A percentile compares a stretch with the other conserved stretches of the same genome.
phyloP scores from a whole-genome alignment of 2,888 invertebrate species.

The Gari tellinella region DNA sequence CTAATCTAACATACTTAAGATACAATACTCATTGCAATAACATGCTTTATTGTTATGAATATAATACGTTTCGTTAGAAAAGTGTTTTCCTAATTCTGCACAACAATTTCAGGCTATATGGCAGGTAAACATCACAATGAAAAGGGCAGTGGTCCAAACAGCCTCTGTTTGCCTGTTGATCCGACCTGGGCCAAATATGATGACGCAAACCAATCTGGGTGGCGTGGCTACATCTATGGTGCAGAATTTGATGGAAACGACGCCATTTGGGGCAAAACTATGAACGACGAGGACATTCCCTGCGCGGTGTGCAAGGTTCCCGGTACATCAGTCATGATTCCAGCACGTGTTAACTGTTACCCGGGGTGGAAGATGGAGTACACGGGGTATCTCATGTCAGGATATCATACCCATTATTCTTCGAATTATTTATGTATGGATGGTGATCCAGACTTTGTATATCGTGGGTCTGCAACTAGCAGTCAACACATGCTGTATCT shows the following conservation, averaged over 20 bases:
- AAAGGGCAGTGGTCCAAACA: conserved; percentile 7
- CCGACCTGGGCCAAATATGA: conserved; percentile 9
- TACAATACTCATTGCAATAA: no score
- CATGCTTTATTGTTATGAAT: no score
- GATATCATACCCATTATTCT: background rate
- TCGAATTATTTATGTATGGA: background rate
- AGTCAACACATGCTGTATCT: background rate
- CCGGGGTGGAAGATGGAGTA: no score
- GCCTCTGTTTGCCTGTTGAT: conserved; percentile 5
- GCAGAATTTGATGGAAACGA: background rate
- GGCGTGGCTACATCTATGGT: conserved; percentile 5
- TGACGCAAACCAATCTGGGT: background rate
- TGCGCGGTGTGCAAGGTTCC: conserved; percentile 9
- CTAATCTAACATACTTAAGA: no score
- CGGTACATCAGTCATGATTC: no score
- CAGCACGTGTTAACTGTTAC: no score
- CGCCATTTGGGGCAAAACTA: background rate
- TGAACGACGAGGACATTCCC: background rate
- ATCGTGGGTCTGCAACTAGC: background rate
- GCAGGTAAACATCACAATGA: background rate
- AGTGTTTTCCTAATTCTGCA: no score
- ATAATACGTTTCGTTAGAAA: no score
- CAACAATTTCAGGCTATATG: conserved; percentile 13
- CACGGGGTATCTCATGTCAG: background rate
- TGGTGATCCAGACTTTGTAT: conserved; percentile 5